These are phyloP conservation scores for Crenichthys baileyi DNA, from an alignment of 2,797 vertebrate species.

Conservation along the genomic window DNA sequence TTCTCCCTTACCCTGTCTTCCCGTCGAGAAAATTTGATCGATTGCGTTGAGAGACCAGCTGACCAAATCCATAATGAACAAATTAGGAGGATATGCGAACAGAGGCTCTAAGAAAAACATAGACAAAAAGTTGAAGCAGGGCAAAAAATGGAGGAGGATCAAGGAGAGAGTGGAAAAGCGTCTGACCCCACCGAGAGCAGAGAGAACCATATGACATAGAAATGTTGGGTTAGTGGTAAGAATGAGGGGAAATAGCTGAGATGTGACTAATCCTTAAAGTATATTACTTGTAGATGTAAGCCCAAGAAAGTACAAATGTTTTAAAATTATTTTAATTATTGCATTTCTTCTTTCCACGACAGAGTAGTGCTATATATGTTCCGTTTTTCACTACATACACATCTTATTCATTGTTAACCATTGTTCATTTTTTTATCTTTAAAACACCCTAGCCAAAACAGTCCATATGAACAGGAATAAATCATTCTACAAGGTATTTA, in stretches of 20 bases:
- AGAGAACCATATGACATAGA: neutral
- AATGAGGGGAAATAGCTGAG: neutral
- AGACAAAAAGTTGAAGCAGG: too few species aligned
- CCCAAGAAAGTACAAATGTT: neutral
- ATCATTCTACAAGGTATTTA: neutral
- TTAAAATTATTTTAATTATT: neutral
- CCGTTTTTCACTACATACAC: neutral
- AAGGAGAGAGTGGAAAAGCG: too few species aligned
- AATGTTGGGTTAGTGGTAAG: neutral
- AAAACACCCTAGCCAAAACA: neutral
- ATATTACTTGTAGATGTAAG: neutral
- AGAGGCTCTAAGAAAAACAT: too few species aligned
- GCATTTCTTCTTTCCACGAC: constrained; percentile 30
- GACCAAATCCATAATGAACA: too few species aligned
- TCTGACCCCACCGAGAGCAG: too few species aligned
- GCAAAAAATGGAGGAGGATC: too few species aligned
- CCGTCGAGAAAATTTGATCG: too few species aligned
- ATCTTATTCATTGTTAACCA: neutral
- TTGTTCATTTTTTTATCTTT: neutral
- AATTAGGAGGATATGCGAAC: too few species aligned
- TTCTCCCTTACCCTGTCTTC: too few species aligned
- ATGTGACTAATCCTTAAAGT: neutral
- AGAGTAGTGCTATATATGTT: constrained; percentile 21
- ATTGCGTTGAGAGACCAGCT: too few species aligned
- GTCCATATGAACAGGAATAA: neutral